phyloP scores from a whole-genome alignment of 2,888 invertebrate species.

The Drosophila algonquin region DNA sequence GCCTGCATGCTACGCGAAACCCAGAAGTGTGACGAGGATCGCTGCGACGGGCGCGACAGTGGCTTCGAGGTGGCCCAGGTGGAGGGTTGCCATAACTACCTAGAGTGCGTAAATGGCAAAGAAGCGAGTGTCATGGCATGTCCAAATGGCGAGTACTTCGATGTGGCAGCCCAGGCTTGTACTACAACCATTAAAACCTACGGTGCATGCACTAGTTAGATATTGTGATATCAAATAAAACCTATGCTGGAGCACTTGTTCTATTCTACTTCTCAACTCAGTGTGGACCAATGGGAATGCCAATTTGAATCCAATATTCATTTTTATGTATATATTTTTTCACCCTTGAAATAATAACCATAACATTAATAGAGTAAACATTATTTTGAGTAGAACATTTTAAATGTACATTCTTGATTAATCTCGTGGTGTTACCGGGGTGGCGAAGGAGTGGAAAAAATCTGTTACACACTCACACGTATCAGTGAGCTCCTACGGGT shows the following conservation, averaged over 20 bases:
- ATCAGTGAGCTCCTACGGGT: too few species aligned
- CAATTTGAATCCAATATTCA: too few species aligned
- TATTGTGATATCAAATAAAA: neutral
- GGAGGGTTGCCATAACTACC: slow-evolving; percentile 62
- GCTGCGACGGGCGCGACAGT: slow-evolving; percentile 63
- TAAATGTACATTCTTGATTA: neutral
- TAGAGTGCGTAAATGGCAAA: slow-evolving; percentile 50
- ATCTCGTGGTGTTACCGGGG: too few species aligned
- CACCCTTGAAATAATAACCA: too few species aligned
- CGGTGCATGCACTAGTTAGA: slow-evolving; percentile 20
- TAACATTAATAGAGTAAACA: neutral
- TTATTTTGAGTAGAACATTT: too few species aligned
- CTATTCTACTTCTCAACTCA: neutral
- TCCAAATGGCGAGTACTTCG: slow-evolving; percentile 47
- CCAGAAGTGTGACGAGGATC: slow-evolving; percentile 61
- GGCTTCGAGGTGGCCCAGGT: slow-evolving; percentile 52
- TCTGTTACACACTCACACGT: too few species aligned
- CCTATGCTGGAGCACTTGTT: neutral
- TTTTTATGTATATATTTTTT: too few species aligned
- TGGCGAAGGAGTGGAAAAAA: too few species aligned
- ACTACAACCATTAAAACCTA: slow-evolving; percentile 11
- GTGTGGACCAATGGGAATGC: too few species aligned
- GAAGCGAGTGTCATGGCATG: slow-evolving; percentile 43
- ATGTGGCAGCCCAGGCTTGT: slow-evolving; percentile 46
- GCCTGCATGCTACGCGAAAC: slow-evolving; percentile 52